These are phyloP conservation scores for Rallus limicola DNA, from an alignment of 2,113 vertebrate genomes.

Conservation along the genomic window DNA sequence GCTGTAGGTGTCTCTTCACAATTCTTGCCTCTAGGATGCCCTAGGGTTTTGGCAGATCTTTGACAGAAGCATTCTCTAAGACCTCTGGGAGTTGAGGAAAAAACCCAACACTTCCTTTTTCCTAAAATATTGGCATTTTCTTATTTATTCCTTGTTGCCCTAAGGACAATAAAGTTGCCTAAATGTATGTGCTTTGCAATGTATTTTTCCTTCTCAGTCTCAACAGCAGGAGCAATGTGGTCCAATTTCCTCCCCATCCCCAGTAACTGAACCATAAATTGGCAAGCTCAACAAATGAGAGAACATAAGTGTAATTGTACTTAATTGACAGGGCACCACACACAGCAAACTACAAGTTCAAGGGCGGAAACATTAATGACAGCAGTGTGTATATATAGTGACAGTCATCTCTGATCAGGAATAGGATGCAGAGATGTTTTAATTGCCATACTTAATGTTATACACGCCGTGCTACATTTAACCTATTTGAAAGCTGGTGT, in stretches of 20 bases:
- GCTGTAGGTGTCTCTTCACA: neutral
- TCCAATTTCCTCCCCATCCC: neutral
- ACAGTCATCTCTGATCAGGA: neutral
- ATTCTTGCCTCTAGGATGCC: neutral
- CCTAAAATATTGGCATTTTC: neutral
- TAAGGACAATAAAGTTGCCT: neutral
- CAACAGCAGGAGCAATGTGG: neutral
- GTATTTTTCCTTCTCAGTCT: neutral
- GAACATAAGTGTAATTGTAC: constrained; percentile 1
- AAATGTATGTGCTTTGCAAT: neutral
- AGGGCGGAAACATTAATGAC: neutral
- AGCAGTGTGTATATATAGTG: rapidly evolving
- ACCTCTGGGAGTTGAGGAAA: rapidly evolving
- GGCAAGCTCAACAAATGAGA: neutral
- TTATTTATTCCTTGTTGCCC: neutral
- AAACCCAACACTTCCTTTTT: neutral
- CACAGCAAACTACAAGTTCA: neutral
- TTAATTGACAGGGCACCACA: constrained; percentile 19
- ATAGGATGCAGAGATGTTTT: neutral
- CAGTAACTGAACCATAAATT: neutral
- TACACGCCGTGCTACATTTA: constrained; percentile 23
- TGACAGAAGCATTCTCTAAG: neutral
- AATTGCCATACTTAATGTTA: neutral
- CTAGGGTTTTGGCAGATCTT: neutral
- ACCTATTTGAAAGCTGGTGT: constrained; percentile 4